Conservation (phyloP, 2,113 vertebrate species). For the Microtus ochrogaster region DNA sequence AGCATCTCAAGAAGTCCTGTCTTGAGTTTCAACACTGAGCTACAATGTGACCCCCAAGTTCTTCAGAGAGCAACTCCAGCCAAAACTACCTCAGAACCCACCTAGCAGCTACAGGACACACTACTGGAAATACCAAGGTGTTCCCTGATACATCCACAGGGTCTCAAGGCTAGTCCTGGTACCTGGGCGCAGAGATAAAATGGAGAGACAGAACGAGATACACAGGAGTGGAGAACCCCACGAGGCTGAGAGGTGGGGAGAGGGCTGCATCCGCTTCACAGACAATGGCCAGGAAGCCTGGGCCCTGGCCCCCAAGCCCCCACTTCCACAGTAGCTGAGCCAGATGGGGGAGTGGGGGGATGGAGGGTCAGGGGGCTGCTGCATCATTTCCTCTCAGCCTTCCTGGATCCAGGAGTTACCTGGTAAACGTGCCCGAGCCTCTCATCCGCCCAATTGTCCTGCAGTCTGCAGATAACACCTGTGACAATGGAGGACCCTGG, state of each 20-base stretch:
- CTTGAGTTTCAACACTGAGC: background rate
- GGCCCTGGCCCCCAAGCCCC: background rate
- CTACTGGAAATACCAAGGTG: rapidly evolving
- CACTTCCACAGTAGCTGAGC: background rate
- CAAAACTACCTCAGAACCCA: background rate
- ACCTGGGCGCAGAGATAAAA: background rate
- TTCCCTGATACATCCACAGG: rapidly evolving
- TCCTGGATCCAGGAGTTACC: conserved; percentile 49
- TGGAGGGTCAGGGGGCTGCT: background rate
- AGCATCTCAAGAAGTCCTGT: background rate
- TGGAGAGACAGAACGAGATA: rapidly evolving
- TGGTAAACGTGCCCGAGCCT: background rate
- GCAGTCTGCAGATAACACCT: background rate
- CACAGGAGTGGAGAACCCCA: background rate
- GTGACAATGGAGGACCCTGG: background rate
- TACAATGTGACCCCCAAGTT: rapidly evolving
- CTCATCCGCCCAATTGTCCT: background rate
- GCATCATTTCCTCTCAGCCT: background rate
- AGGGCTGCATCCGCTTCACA: background rate
- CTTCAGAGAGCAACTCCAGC: background rate
- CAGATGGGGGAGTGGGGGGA: rapidly evolving
- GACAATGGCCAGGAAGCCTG: conserved; percentile 20
- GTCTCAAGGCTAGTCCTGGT: background rate
- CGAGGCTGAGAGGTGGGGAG: background rate
- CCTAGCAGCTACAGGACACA: rapidly evolving